A percentile compares a stretch with the other conserved stretches of the same genome.
Conservation (phyloP, 2,888 invertebrate species). For the Synanthedon vespiformis region DNA sequence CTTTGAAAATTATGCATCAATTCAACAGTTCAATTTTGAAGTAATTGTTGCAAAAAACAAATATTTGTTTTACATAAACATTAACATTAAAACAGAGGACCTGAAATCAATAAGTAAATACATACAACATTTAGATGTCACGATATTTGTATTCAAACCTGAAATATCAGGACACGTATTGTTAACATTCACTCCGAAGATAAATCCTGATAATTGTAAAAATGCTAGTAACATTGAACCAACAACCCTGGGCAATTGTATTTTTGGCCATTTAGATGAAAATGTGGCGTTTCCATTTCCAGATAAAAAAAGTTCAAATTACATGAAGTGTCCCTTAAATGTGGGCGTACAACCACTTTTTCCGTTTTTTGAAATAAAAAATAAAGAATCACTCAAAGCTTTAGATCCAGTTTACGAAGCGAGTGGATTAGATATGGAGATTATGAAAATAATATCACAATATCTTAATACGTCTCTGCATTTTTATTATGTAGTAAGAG, state of each 20-base stretch:
- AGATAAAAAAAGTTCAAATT: not conserved
- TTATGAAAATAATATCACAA: not conserved
- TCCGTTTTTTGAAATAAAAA: not conserved
- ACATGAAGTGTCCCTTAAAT: not conserved
- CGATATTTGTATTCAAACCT: not conserved
- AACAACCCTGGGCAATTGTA: not conserved
- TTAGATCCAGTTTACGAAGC: not conserved
- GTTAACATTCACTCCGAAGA: not conserved
- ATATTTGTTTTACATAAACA: not conserved
- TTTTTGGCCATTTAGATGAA: not conserved
- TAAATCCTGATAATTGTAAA: not conserved
- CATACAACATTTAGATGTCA: not conserved
- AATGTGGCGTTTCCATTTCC: not conserved
- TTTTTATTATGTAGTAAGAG: not conserved
- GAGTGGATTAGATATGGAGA: not conserved
- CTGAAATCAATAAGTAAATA: not conserved
- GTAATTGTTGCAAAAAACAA: not conserved
- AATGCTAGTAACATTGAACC: not conserved
- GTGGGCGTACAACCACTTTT: not conserved
- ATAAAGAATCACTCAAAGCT: not conserved
- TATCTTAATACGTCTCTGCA: not conserved
- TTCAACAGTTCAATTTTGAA: not conserved
- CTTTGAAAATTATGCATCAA: not conserved
- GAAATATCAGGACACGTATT: not conserved
- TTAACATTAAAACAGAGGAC: not conserved